Evolutionary conservation across 2,113 vertebrate genomes (phyloP).

Genomic region (Spilogale gracilis): DNA sequence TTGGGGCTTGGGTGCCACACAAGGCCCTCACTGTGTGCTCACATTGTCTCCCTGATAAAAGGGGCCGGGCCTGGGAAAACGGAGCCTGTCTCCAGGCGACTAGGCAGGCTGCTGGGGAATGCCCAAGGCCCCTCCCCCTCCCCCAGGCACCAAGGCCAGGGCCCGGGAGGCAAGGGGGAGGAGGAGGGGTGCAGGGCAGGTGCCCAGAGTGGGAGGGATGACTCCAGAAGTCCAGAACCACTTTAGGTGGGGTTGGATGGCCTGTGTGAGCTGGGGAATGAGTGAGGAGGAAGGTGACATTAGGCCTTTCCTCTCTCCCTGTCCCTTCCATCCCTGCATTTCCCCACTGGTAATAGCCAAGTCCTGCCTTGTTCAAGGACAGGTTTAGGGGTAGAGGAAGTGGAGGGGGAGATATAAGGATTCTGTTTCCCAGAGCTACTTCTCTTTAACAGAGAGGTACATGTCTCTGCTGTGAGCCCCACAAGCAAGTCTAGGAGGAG

Average conservation of each 20-base stretch:
- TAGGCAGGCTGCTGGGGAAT: conserved; percentile 91
- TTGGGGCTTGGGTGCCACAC: conserved; percentile 86
- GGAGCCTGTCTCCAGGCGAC: conserved; percentile 92
- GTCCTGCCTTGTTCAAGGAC: neutral
- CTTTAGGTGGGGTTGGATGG: neutral
- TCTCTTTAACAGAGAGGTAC: neutral
- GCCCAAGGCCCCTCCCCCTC: conserved; percentile 81
- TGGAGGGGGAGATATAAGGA: accelerated
- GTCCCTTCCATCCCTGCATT: neutral
- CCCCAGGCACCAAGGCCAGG: conserved; percentile 36
- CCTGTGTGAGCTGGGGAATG: neutral
- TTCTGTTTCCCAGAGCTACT: neutral
- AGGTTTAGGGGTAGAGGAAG: neutral
- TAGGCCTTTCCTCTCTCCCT: neutral
- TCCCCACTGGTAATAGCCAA: neutral
- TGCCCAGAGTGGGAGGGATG: neutral
- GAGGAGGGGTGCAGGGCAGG: neutral
- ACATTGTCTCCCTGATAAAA: conserved; percentile 92
- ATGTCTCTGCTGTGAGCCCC: neutral
- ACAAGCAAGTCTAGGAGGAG: neutral
- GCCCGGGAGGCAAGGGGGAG: neutral
- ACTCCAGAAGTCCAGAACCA: neutral
- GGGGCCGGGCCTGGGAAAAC: conserved; percentile 88
- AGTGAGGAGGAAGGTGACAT: neutral
- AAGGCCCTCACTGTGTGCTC: conserved; percentile 89